phyloP scores from a whole-genome alignment of 2,888 invertebrate genomes.

The Pedicia rivosa region DNA sequence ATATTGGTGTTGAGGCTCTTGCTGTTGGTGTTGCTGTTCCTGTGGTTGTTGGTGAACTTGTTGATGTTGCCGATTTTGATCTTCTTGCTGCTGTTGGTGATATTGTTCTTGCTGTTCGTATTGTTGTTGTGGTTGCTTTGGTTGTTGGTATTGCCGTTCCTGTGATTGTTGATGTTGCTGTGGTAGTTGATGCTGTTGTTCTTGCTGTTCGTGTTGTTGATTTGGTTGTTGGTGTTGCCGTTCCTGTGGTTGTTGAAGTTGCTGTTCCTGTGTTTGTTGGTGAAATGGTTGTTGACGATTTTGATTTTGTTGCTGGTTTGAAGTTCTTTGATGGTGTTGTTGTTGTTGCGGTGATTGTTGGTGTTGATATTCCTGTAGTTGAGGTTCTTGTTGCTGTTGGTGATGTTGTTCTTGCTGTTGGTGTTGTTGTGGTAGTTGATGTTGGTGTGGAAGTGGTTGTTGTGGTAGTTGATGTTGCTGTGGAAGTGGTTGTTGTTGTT shows the following conservation, averaged over 20 bases:
- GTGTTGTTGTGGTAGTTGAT: constrained; percentile 14
- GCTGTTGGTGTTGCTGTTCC: constrained; percentile 9
- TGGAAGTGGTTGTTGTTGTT: constrained; percentile 19
- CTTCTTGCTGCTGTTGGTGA: constrained; percentile 8
- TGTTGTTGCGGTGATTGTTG: constrained; percentile 23
- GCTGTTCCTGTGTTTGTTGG: constrained; percentile 8
- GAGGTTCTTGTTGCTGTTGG: constrained; percentile 9
- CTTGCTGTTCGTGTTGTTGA: constrained; percentile 6
- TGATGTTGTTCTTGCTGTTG: constrained; percentile 20
- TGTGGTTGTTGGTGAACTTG: constrained; percentile 10
- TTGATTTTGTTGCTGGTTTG: constrained; percentile 6
- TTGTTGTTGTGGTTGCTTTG: constrained; percentile 5
- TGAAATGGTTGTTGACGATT: constrained; percentile 10
- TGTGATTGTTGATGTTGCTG: neutral
- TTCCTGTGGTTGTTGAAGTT: constrained; percentile 12
- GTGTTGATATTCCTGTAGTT: constrained; percentile 13
- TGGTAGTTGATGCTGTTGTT: neutral
- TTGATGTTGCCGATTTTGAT: constrained; percentile 1
- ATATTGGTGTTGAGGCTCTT: neutral
- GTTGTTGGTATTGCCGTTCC: neutral
- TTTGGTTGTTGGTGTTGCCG: constrained; percentile 9
- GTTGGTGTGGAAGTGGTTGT: neutral
- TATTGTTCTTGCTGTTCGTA: constrained; percentile 12
- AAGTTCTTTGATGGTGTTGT: constrained; percentile 3
- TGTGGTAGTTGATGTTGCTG: constrained; percentile 18